Conservation (phyloP, 2,113 vertebrate species). For the Chamaea fasciata region DNA sequence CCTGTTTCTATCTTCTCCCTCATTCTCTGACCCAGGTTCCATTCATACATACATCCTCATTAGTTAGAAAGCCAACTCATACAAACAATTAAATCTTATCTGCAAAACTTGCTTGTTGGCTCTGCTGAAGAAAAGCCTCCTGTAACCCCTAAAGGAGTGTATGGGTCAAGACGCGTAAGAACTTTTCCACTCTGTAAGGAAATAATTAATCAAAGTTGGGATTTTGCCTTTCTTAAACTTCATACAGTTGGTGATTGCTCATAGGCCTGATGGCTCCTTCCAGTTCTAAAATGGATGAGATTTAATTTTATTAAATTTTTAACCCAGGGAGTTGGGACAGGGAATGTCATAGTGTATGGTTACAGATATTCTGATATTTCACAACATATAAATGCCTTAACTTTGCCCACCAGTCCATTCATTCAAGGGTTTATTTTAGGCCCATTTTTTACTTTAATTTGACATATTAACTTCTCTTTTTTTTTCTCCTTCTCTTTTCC, state of each 20-base stretch:
- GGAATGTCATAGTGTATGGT: background rate
- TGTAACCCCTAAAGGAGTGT: background rate
- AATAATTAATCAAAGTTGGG: background rate
- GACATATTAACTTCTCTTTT: background rate
- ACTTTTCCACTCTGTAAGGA: background rate
- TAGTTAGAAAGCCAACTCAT: background rate
- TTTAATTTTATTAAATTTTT: background rate
- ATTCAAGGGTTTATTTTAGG: background rate
- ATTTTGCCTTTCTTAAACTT: background rate
- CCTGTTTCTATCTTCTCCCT: background rate
- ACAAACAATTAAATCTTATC: background rate
- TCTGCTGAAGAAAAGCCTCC: background rate
- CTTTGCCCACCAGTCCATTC: background rate
- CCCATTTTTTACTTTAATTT: background rate
- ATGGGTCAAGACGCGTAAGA: background rate
- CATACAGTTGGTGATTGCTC: background rate
- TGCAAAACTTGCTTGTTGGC: background rate
- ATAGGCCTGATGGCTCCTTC: background rate
- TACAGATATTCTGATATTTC: background rate
- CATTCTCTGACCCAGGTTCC: background rate
- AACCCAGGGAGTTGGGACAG: background rate
- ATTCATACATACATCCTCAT: background rate
- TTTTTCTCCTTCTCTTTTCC: background rate
- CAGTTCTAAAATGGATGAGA: background rate
- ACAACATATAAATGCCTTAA: background rate